Evolutionary conservation across 1,140 invertebrate species (phyloP).

Genomic region (Drosophila baimaii): DNA sequence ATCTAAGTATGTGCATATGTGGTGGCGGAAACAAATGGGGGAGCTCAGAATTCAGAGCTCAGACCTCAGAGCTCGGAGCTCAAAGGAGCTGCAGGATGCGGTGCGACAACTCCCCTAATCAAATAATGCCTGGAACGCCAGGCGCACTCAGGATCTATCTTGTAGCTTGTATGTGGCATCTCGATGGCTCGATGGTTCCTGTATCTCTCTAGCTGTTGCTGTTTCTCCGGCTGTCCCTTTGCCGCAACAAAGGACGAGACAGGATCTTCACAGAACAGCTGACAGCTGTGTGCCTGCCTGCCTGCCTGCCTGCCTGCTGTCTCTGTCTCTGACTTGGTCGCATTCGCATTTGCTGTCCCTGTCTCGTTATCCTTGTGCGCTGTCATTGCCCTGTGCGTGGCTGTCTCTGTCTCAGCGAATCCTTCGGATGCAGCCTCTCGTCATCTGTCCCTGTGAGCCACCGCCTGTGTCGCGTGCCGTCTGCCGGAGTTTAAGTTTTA

Average conservation of each 20-base stretch:
- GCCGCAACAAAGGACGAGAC: constrained; percentile 49
- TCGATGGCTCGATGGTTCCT: constrained; percentile 8
- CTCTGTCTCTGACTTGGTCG: constrained; percentile 5
- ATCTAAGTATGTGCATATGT: constrained; percentile 16
- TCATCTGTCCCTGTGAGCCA: constrained; percentile 22
- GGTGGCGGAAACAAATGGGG: constrained; percentile 36
- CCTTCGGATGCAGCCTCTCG: constrained; percentile 30
- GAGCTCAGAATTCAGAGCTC: constrained; percentile 33
- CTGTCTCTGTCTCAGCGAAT: constrained; percentile 14
- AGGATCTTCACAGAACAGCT: constrained; percentile 69
- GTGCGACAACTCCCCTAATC: constrained; percentile 76
- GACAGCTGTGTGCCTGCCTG: constrained; percentile 68
- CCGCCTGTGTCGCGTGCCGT: constrained; percentile 60
- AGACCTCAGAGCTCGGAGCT: background rate
- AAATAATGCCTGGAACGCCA: constrained; percentile 59
- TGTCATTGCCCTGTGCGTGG: constrained; percentile 60
- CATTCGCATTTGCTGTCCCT: constrained; percentile 27
- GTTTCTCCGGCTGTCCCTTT: constrained; percentile 29
- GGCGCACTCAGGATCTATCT: constrained; percentile 60
- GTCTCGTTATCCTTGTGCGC: constrained; percentile 54
- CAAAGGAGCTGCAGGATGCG: constrained; percentile 56
- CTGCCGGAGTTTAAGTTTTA: constrained; percentile 39
- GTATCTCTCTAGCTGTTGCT: constrained; percentile 14
- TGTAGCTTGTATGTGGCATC: constrained; percentile 10
- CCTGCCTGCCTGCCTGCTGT: constrained; percentile 21